A percentile compares a stretch with the other conserved stretches of the same genome.
These are phyloP conservation scores for Liasis olivaceus DNA, from an alignment of 2,797 vertebrate genomes.

Conservation along the genomic window DNA sequence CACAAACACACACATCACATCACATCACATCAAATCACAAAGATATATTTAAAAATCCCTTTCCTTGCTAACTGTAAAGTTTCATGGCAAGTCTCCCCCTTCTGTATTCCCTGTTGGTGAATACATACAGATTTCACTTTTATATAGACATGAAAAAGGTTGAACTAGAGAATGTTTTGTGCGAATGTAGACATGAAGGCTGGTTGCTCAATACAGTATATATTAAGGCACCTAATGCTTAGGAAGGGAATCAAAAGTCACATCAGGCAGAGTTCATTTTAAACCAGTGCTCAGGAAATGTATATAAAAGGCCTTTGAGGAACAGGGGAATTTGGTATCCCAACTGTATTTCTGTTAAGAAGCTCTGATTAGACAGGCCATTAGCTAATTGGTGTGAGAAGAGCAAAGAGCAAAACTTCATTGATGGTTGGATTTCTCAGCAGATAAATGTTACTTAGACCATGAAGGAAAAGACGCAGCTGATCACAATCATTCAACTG, in stretches of 20 bases:
- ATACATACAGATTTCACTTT: too few species aligned
- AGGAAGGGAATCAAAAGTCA: not conserved
- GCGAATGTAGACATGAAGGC: too few species aligned
- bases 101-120: too few species aligned
- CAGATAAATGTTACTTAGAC: not conserved
- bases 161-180: too few species aligned
- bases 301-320: not conserved
- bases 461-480: not conserved
- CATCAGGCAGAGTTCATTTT: not conserved
- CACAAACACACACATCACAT: too few species aligned
- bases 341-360: not conserved
- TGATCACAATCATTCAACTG: not conserved
- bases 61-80: too few species aligned
- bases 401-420: not conserved
- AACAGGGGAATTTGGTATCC: not conserved
- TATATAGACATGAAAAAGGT: too few species aligned
- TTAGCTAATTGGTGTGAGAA: not conserved
- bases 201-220: too few species aligned
- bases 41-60: too few species aligned
- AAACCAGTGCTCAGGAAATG: not conserved
- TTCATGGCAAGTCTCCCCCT: too few species aligned
- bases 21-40: too few species aligned
- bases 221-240: not conserved
- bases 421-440: not conserved
- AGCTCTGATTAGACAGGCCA: not conserved